These are phyloP conservation scores for Deroplatys truncata DNA, from an alignment of 2,888 invertebrate genomes.

Conservation along the genomic window DNA sequence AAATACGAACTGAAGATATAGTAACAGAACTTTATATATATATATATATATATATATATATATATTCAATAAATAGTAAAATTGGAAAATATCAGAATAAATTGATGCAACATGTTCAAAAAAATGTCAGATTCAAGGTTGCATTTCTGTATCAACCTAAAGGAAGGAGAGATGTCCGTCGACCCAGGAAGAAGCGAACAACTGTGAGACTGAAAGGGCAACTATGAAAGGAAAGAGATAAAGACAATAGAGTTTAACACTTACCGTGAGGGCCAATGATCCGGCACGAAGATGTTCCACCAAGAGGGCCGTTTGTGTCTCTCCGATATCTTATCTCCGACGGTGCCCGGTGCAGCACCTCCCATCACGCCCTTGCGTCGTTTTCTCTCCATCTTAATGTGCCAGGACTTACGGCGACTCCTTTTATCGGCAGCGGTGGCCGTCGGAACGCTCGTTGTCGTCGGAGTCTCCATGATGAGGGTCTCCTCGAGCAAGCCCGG, in stretches of 20 bases:
- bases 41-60: no score
- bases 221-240: no score
- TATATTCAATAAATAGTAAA: no score
- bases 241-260: background rate
- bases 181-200: no score
- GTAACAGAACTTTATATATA: no score
- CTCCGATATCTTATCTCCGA: conserved; percentile 43
- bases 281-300: conserved; percentile 86
- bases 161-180: no score
- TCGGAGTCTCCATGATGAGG: conserved; percentile 27
- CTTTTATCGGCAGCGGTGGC: conserved; percentile 45
- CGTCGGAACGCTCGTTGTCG: conserved; percentile 35
- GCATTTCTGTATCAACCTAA: no score
- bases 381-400: conserved; percentile 42
- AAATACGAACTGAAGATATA: no score
- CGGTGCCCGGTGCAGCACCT: background rate
- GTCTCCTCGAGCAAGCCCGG: conserved; percentile 32
- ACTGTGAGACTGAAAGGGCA: no score
- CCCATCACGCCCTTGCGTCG: conserved; percentile 47
- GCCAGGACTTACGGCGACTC: conserved; percentile 62
- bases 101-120: no score
- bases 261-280: conserved; percentile 40
- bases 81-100: no score
- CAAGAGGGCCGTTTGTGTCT: conserved; percentile 76
- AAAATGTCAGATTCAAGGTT: no score